Evolutionary conservation across 2,797 vertebrate genomes (phyloP).

Genomic region (Epinephelus malabaricus): DNA sequence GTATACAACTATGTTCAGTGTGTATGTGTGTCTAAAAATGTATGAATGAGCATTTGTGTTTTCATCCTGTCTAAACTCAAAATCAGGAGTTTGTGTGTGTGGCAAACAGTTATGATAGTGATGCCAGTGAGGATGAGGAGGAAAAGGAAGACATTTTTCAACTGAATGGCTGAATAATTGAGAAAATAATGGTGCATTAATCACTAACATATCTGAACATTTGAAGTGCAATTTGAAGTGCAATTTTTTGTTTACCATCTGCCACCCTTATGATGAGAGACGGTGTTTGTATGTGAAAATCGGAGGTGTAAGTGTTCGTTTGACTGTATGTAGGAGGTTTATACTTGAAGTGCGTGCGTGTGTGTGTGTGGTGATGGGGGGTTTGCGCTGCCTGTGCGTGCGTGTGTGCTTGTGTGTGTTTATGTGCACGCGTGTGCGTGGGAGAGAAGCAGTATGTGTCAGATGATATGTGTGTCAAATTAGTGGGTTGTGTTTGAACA

Average conservation of each 20-base stretch:
- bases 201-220: not conserved
- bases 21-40: not conserved
- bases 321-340: conserved; percentile 46
- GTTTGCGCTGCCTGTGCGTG: not conserved
- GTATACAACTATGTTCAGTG: not conserved
- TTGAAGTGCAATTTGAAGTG: not conserved
- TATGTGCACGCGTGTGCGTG: conserved; percentile 11
- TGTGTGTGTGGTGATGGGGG: not conserved
- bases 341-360: conserved; percentile 14
- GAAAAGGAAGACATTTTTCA: not conserved
- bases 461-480: conserved; percentile 42
- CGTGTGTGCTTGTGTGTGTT: conserved; percentile 4
- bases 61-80: not conserved
- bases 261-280: not conserved
- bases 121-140: not conserved
- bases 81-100: not conserved
- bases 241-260: not conserved
- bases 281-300: not conserved
- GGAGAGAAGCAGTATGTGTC: conserved; percentile 22
- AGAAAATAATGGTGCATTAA: not conserved
- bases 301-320: not conserved
- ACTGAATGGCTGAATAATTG: not conserved
- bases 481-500: conserved; percentile 55
- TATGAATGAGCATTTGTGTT: not conserved
- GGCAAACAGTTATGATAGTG: not conserved